Percentiles rank a stretch among this genome's conserved stretches.
phyloP scores from a whole-genome alignment of 1,140 invertebrate genomes.

The Harlomillsia oculata region DNA sequence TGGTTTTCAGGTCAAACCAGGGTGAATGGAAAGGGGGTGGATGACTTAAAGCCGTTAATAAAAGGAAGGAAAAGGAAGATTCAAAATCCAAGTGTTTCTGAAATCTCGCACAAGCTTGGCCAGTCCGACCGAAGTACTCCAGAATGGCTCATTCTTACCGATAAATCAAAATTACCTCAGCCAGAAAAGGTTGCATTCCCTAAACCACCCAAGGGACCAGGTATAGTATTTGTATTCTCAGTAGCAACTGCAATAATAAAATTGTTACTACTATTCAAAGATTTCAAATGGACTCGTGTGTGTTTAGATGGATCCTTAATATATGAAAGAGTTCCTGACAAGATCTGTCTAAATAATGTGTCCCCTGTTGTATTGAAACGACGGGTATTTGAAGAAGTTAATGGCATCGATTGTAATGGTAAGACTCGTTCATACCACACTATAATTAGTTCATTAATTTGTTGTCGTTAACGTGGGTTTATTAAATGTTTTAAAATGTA shows the following conservation, averaged over 20 bases:
- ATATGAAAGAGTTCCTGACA: conserved; percentile 70
- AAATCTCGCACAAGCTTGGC: conserved; percentile 64
- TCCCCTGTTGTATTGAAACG: conserved; percentile 56
- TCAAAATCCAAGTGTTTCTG: conserved; percentile 32
- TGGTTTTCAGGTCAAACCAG: conserved; percentile 48
- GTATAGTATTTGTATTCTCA: conserved; percentile 39
- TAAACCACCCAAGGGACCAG: conserved; percentile 71
- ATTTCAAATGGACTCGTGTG: neutral
- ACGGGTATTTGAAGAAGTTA: conserved; percentile 72
- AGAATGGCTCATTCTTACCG: conserved; percentile 71
- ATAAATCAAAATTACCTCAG: conserved; percentile 64
- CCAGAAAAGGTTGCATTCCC: conserved; percentile 72
- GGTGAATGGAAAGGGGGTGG: conserved; percentile 50
- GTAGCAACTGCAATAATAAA: neutral
- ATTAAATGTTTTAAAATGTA: conserved; percentile 18
- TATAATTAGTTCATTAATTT: conserved; percentile 23
- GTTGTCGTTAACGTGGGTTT: too few relatives aligned
- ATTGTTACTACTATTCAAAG: too few relatives aligned
- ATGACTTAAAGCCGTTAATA: conserved; percentile 50
- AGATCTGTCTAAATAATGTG: conserved; percentile 48
- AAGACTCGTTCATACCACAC: neutral
- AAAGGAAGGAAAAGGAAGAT: conserved; percentile 26
- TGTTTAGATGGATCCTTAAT: conserved; percentile 66
- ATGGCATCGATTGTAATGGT: conserved; percentile 60
- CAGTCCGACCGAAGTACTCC: conserved; percentile 53